These are phyloP conservation scores for Nestor notabilis DNA, from an alignment of 2,113 vertebrate genomes.

Conservation along the genomic window DNA sequence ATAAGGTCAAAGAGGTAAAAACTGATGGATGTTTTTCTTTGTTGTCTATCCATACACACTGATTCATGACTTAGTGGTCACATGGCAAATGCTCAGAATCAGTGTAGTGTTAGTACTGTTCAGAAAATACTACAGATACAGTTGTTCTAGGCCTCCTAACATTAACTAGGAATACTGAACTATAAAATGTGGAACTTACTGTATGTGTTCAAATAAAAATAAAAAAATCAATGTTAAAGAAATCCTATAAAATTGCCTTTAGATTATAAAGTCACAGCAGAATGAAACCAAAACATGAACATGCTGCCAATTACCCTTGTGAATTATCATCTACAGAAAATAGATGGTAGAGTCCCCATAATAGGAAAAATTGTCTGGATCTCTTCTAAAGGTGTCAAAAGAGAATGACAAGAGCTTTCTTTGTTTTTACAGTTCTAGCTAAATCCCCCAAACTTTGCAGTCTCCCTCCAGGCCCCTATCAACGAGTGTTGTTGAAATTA, in stretches of 20 bases:
- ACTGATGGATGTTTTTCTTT: background rate
- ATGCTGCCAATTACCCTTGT: background rate
- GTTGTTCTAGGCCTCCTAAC: background rate
- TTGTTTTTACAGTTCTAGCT: slow-evolving; percentile 7
- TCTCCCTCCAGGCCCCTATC: background rate
- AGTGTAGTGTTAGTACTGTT: background rate
- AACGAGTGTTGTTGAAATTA: slow-evolving; percentile 47
- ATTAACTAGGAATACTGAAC: background rate
- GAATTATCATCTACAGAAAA: background rate
- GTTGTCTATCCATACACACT: background rate
- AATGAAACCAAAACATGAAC: background rate
- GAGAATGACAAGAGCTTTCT: background rate
- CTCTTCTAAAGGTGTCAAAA: background rate
- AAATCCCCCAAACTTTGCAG: background rate
- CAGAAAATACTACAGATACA: background rate
- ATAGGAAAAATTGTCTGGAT: background rate
- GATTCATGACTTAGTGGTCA: background rate
- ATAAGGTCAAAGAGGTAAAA: background rate
- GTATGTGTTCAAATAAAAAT: background rate
- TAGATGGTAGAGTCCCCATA: background rate
- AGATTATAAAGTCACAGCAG: background rate
- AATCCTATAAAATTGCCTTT: background rate
- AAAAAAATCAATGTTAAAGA: background rate
- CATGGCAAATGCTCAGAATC: background rate
- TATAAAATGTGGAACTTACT: background rate